These are phyloP conservation scores for Lytechinus pictus DNA, from an alignment of 35 echinoderm and acorn worm species.

Conservation along the genomic window DNA sequence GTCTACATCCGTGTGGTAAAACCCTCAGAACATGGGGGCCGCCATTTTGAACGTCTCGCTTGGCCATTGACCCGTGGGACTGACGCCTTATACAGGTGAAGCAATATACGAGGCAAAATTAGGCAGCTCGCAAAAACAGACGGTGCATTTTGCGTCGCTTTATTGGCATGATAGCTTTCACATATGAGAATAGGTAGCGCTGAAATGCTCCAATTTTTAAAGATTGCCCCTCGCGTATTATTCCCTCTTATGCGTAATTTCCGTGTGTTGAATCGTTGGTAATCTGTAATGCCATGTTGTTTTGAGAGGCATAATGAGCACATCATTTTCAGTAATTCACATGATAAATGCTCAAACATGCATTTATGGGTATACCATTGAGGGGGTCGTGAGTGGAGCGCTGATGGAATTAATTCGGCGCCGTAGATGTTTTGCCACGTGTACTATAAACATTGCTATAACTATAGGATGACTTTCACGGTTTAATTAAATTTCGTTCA, in stretches of 20 bases:
- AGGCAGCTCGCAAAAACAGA: conserved; percentile 41
- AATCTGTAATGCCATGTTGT: conserved; percentile 27
- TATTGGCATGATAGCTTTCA: conserved; percentile 40
- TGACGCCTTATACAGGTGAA: conserved; percentile 38
- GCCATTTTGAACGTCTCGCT: conserved; percentile 48
- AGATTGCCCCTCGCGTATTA: not conserved
- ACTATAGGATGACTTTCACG: not conserved
- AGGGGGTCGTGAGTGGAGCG: not conserved
- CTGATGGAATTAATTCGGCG: not conserved
- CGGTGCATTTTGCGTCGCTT: conserved; percentile 36
- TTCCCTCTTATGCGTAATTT: not conserved
- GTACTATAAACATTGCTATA: not conserved
- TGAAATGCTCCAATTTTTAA: conserved; percentile 2
- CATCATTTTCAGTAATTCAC: conserved; percentile 20
- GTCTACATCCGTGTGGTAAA: conserved; percentile 36
- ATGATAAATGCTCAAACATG: conserved; percentile 13
- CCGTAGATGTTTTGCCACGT: not conserved
- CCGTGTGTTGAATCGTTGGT: conserved; percentile 22
- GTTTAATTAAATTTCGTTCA: conserved; percentile 20
- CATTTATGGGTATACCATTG: not conserved
- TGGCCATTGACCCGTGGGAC: conserved; percentile 43
- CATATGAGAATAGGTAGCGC: conserved; percentile 8
- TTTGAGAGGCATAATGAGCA: conserved; percentile 10
- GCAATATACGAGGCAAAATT: conserved; percentile 45
- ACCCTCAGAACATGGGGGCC: conserved; percentile 22